A percentile compares a stretch with the other conserved stretches of the same genome.
phyloP scores from a whole-genome alignment of 2,888 invertebrate species.

The Neoitamus cyanurus region DNA sequence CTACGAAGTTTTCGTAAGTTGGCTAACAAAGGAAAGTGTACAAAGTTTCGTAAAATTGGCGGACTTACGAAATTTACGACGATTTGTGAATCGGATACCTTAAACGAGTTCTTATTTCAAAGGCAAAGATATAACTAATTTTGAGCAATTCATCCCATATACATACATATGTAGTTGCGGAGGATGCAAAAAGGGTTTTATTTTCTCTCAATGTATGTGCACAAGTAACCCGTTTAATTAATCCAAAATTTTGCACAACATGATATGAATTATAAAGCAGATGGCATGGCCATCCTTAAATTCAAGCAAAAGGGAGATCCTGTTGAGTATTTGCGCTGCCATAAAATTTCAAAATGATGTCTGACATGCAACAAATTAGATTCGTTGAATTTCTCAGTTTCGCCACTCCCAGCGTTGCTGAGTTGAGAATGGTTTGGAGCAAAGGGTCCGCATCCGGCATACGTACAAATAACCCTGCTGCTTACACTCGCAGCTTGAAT shows the following conservation, averaged over 20 bases:
- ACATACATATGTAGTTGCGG: too few species aligned
- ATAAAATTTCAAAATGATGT: background rate
- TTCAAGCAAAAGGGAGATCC: background rate
- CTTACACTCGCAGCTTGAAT: background rate
- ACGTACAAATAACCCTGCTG: background rate
- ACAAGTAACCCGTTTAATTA: too few species aligned
- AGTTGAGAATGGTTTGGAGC: background rate
- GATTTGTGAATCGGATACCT: too few species aligned
- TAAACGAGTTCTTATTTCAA: too few species aligned
- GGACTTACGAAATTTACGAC: too few species aligned
- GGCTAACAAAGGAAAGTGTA: too few species aligned
- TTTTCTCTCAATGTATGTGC: too few species aligned
- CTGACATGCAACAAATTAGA: slow-evolving; percentile 5
- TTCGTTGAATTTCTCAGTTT: background rate
- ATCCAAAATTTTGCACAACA: background rate
- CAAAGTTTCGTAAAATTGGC: too few species aligned
- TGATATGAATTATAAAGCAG: background rate
- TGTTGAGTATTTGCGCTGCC: background rate
- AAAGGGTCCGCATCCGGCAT: background rate
- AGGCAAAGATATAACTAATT: too few species aligned
- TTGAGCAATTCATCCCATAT: too few species aligned
- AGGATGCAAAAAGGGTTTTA: too few species aligned
- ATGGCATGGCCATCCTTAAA: background rate
- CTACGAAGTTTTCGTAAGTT: too few species aligned
- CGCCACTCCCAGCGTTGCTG: background rate